Conservation (phyloP, 2,888 invertebrate species). For the Phyto melanocephala region DNA sequence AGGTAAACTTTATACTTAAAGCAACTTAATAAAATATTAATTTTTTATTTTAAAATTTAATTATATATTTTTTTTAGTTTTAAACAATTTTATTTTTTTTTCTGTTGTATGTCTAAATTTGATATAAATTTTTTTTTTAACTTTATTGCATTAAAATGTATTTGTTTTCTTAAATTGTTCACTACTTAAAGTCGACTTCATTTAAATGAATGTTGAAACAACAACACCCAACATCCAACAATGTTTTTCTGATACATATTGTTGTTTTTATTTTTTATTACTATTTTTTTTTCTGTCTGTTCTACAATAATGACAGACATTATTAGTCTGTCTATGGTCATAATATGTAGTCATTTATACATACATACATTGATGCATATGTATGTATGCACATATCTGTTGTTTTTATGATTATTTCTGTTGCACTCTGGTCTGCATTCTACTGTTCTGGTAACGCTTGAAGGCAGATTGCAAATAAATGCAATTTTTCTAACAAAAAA, state of each 20-base stretch:
- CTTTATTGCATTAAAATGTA: too few relatives aligned
- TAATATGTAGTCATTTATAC: conserved; percentile 23
- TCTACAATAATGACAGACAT: conserved; percentile 13
- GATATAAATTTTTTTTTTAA: too few relatives aligned
- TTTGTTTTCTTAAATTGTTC: too few relatives aligned
- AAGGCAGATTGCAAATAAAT: conserved; percentile 59
- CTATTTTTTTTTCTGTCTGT: neutral
- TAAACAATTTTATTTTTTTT: too few relatives aligned
- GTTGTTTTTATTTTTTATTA: neutral
- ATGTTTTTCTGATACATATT: neutral
- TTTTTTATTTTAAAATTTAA: too few relatives aligned
- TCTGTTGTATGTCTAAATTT: too few relatives aligned
- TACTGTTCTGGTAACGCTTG: conserved; percentile 11
- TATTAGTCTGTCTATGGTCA: conserved; percentile 22
- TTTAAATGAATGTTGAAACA: conserved; percentile 61
- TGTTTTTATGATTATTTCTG: conserved; percentile 32
- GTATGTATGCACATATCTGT: neutral
- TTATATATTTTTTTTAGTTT: too few relatives aligned
- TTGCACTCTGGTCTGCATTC: conserved; percentile 22
- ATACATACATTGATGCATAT: neutral
- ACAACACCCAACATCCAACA: conserved; percentile 17
- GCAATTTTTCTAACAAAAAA: conserved; percentile 29
- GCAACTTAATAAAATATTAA: too few relatives aligned
- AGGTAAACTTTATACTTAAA: too few relatives aligned
- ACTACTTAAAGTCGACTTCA: conserved; percentile 54